These are phyloP conservation scores for Xylocampa areola DNA, from an alignment of 2,888 invertebrate species.

Conservation along the genomic window DNA sequence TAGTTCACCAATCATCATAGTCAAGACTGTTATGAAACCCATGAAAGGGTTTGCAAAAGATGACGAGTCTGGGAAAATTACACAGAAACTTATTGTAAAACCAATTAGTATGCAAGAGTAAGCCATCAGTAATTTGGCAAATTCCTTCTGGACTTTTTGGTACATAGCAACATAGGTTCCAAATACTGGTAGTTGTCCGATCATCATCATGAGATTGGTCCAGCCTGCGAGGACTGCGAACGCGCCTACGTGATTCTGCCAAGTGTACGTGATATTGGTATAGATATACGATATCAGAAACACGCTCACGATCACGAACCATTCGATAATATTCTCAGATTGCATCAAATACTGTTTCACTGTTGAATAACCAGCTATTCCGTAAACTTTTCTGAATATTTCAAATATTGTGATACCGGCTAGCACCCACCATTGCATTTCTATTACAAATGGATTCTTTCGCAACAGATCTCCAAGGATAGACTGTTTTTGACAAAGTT, in stretches of 20 bases:
- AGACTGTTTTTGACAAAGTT: conserved; percentile 94
- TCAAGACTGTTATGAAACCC: conserved; percentile 95
- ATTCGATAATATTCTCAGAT: conserved; percentile 96
- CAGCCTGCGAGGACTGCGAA: conserved; percentile 96
- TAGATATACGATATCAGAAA: conserved; percentile 95
- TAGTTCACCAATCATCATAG: conserved; percentile 97
- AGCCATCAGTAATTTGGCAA: conserved; percentile 95
- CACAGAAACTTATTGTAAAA: conserved; percentile 96
- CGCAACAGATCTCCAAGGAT: conserved; percentile 93
- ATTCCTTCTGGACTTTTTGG: conserved; percentile 96
- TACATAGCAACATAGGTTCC: conserved; percentile 98
- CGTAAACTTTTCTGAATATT: conserved; percentile 94
- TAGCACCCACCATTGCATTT: conserved; percentile 95
- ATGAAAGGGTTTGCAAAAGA: conserved; percentile 96
- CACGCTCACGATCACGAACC: conserved; percentile 96
- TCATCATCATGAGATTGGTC: conserved; percentile 97
- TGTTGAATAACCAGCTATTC: conserved; percentile 94
- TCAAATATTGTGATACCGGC: conserved; percentile 94
- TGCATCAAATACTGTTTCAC: conserved; percentile 95
- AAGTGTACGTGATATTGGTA: conserved; percentile 93
- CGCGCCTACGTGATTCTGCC: conserved; percentile 96
- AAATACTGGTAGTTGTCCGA: conserved; percentile 96
- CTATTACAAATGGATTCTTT: conserved; percentile 93
- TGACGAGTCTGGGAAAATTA: conserved; percentile 95
- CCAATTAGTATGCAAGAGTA: conserved; percentile 96